Base-by-base conservation (phyloP, 1,140 invertebrate genomes). In the Cyphomyrmex costatus region DNA sequence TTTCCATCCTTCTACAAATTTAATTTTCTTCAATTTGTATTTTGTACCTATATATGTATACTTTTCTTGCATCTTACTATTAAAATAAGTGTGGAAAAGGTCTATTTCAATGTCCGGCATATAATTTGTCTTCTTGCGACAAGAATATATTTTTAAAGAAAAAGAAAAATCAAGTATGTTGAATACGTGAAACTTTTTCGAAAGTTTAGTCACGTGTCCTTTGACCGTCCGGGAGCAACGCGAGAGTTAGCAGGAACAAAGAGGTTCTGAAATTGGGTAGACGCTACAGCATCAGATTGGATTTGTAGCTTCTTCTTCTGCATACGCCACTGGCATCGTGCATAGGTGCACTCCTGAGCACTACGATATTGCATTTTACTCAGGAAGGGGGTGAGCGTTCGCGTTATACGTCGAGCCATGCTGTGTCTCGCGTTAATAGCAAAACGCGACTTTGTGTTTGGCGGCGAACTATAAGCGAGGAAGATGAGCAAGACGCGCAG, bases 231-330 rank as follows among this genome's bases (percentile, higher is more conserved):
- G 21, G 21, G 33, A 56, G 46, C 14, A 61, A 51, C 24, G 58
- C 24, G 80, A 87, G 77, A 89, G 76, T 85, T 89, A 85, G 73
- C 68, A 83, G 68, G 60, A 85, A 60, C 86, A 65, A 53, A 84
- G 63, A 53, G 82, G 27, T 83, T 16, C 24, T 24, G 58, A 73
- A 90, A 88, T 90, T 90, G 80, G 82, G 46, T 76, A 36, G 80
- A 87, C 70, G 46, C 19, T 49, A n/a, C 5, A 36, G 83, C 33
- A 21, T 77, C 74, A 36, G n/a, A 21, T 78, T 19, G 49, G 19
- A 14, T 85, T 49, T 46, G 58, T 33, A 78, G 53, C 61, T 78
- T 85, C 60, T 58, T 10, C 36, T 51, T 70, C 27, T 49, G 49
- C 70, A 46, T 85, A 68, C 88, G 84, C 87, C 84, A 74, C n/a